Percentiles rank a stretch among this genome's conserved stretches.
Evolutionary conservation across 2,888 invertebrate species (phyloP).

Genomic region (Diaprepes abbreviatus): DNA sequence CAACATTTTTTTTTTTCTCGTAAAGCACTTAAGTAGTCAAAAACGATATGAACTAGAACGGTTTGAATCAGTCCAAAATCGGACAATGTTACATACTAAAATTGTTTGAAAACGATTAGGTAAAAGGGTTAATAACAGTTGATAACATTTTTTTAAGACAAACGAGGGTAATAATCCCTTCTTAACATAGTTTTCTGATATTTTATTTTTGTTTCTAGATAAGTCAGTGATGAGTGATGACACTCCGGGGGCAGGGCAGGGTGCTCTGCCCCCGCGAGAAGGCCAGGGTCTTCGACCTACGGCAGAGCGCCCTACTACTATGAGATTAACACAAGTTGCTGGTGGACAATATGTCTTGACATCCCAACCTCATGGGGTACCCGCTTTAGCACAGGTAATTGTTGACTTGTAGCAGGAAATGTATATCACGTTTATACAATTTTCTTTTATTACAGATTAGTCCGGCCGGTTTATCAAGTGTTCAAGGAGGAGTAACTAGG

Average conservation of each 20-base stretch:
- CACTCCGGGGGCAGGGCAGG: slow-evolving; percentile 68
- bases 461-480: slow-evolving; percentile 52
- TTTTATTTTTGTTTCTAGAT: slow-evolving; percentile 59
- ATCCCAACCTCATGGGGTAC: slow-evolving; percentile 65
- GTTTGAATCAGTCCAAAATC: no score
- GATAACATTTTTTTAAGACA: no score
- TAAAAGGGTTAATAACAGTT: no score
- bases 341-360: slow-evolving; percentile 66
- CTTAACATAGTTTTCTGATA: no score
- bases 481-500: slow-evolving; percentile 69
- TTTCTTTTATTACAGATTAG: slow-evolving; percentile 53
- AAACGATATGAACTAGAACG: no score
- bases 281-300: slow-evolving; percentile 60
- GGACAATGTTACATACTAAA: no score
- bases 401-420: no score
- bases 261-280: slow-evolving; percentile 68
- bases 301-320: slow-evolving; percentile 63
- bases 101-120: no score
- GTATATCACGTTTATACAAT: not conserved
- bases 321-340: slow-evolving; percentile 65
- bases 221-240: slow-evolving; percentile 67
- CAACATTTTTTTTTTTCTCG: no score
- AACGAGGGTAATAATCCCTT: no score
- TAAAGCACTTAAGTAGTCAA: no score
- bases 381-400: slow-evolving; percentile 47